Evolutionary conservation across 1,140 invertebrate genomes (phyloP).

Genomic region (Tyrophagus putrescentiae): DNA sequence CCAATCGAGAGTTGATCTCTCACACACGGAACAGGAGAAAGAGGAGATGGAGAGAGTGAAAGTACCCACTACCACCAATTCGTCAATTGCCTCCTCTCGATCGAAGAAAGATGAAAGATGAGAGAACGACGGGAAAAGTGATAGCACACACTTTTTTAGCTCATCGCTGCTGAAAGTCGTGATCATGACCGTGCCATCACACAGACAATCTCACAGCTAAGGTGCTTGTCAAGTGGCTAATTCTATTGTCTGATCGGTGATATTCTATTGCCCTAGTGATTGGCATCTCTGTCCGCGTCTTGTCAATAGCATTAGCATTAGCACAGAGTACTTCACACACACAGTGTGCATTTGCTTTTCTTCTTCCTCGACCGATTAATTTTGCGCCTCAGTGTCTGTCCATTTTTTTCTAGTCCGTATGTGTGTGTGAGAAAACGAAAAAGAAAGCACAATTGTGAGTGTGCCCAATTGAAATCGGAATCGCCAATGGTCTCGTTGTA

Average conservation of each 20-base stretch:
- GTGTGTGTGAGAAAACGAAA: too few species aligned
- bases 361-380: neutral
- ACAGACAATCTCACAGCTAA: too few species aligned
- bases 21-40: neutral
- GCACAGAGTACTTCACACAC: too few species aligned
- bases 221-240: conserved; percentile 7
- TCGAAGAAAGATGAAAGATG: neutral
- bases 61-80: too few species aligned
- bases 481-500: too few species aligned
- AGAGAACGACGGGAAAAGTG: neutral
- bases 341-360: too few species aligned
- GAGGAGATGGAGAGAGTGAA: too few species aligned
- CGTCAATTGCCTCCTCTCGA: neutral
- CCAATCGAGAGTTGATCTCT: neutral
- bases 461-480: too few species aligned
- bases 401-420: neutral
- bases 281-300: neutral
- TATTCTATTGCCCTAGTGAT: neutral
- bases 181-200: too few species aligned
- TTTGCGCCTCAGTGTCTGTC: neutral
- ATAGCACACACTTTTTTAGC: too few species aligned
- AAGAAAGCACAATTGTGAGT: too few species aligned
- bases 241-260: conserved; percentile 14
- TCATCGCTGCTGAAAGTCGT: conserved; percentile 6
- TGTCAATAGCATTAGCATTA: too few species aligned